phyloP scores from a whole-genome alignment of 2,797 vertebrate genomes.

The Glyptemys insculpta region DNA sequence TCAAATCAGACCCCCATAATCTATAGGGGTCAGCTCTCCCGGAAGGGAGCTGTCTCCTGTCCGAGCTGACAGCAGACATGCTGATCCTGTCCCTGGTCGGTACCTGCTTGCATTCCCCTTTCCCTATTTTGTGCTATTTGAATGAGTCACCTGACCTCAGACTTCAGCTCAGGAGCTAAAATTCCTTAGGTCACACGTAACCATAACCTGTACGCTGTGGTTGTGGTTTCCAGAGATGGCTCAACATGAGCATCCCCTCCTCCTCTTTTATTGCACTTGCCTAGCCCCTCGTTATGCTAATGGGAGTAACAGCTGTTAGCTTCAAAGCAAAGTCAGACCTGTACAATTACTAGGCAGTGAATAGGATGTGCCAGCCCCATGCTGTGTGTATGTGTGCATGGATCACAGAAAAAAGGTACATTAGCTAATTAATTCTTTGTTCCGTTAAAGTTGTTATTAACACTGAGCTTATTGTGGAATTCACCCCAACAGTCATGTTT shows the following conservation, averaged over 20 bases:
- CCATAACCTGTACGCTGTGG: background rate
- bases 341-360: background rate
- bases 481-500: background rate
- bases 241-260: background rate
- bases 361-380: background rate
- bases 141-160: background rate
- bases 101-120: background rate
- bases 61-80: background rate
- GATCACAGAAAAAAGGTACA: background rate
- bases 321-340: background rate
- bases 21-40: background rate
- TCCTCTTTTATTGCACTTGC: background rate
- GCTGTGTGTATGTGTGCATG: background rate
- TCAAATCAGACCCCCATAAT: background rate
- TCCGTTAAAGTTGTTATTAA: background rate
- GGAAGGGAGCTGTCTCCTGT: background rate
- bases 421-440: constrained; percentile 17
- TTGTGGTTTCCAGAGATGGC: background rate
- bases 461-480: background rate
- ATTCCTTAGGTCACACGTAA: background rate
- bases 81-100: background rate
- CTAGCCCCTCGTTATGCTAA: background rate
- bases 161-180: background rate
- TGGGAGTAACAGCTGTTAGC: fast-evolving
- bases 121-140: background rate